These are phyloP conservation scores for Nomada fucata DNA, from an alignment of 2,888 invertebrate genomes.

Conservation along the genomic window DNA sequence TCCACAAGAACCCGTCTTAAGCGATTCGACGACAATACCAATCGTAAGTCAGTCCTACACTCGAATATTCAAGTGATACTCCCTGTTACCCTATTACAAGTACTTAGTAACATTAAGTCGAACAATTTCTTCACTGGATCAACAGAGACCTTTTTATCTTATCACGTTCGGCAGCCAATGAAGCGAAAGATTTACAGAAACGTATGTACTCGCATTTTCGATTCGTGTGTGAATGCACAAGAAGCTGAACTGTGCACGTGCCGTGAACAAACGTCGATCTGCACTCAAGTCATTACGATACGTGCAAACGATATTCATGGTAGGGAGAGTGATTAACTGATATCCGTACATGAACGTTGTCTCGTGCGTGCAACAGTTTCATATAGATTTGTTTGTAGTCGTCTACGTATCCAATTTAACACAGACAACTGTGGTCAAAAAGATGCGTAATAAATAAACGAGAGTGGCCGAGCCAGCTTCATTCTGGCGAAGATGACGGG, in stretches of 20 bases:
- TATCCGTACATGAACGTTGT: not conserved
- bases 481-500: slow-evolving; percentile 33
- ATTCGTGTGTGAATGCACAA: not conserved
- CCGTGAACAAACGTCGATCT: not conserved
- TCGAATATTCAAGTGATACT: not conserved
- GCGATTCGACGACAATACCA: not conserved
- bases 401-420: not conserved
- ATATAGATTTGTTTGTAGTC: not conserved
- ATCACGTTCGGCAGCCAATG: not conserved
- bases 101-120: not conserved
- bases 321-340: slow-evolving; percentile 1
- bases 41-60: not conserved
- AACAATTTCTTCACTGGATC: too few relatives aligned
- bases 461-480: not conserved
- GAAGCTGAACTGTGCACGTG: not conserved
- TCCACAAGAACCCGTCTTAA: too few relatives aligned
- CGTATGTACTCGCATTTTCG: not conserved
- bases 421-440: not conserved
- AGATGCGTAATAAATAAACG: slow-evolving; percentile 41
- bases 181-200: not conserved
- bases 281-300: not conserved
- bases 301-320: slow-evolving; percentile 7
- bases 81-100: not conserved
- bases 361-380: not conserved
- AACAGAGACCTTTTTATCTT: slow-evolving; percentile 13